Evolutionary conservation across 2,888 invertebrate species (phyloP).

Genomic region (Arge pagana): DNA sequence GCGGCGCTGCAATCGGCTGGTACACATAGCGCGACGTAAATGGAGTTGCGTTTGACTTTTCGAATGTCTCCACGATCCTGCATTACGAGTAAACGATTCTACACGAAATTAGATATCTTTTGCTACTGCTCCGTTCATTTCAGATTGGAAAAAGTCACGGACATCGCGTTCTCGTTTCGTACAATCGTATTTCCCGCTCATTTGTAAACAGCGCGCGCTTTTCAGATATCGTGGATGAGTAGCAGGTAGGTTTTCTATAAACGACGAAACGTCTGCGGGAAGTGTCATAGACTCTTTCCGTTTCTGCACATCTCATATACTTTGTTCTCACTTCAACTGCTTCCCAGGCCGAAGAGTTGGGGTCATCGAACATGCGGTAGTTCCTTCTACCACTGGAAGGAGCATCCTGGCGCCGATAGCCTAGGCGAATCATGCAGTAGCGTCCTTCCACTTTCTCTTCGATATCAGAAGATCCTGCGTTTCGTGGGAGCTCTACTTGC

Average conservation of each 20-base stretch:
- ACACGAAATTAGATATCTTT: too few species aligned
- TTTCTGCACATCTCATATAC: too few species aligned
- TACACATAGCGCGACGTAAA: conserved; percentile 10
- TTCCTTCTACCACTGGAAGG: conserved; percentile 23
- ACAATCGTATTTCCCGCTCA: too few species aligned
- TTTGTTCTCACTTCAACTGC: conserved; percentile 42
- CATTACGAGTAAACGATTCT: neutral
- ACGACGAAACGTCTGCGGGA: too few species aligned
- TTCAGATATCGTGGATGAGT: too few species aligned
- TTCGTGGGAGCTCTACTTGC: conserved; percentile 25
- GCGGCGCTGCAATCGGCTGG: conserved; percentile 8
- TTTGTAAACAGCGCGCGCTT: too few species aligned
- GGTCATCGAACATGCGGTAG: conserved; percentile 38
- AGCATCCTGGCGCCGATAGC: conserved; percentile 34
- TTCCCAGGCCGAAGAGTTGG: conserved; percentile 44
- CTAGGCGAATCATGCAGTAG: conserved; percentile 43
- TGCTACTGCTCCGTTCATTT: too few species aligned
- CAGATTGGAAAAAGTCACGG: too few species aligned
- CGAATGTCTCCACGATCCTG: conserved; percentile 14
- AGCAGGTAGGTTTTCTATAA: too few species aligned
- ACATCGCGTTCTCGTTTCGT: too few species aligned
- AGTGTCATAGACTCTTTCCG: too few species aligned
- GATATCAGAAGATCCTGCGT: neutral
- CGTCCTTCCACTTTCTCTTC: conserved; percentile 34
- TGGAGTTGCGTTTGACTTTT: conserved; percentile 8